Evolutionary conservation across 2,888 invertebrate genomes (phyloP), one percentile per base, ranked within the genome.

Genomic region (Myathropa florea): DNA sequence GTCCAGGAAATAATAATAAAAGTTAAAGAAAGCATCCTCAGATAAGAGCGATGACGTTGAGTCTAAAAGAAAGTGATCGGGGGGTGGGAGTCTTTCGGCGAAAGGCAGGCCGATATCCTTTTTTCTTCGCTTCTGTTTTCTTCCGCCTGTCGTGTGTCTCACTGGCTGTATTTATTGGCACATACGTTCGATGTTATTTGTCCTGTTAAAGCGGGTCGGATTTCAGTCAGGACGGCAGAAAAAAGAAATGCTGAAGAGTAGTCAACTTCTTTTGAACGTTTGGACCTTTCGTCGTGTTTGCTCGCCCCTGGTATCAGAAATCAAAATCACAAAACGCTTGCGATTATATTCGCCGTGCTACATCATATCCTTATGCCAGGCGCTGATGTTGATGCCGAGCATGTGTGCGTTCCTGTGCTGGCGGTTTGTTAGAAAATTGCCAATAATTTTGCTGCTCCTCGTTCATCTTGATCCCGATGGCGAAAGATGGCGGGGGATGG

Each of bases 251-350:
- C 33, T 46, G 39, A 76, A 23, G 30, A 76, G 24, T 30, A 60
- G 53, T 53, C 76, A 68, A 68, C 28, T 61, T 78, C 33, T 55
- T 77, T 70, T 26, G 53, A 57, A 55, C 26, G 46, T 21, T 39
- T 30, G 26, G 39, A 71, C 60, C 28, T 46, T 60, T 26, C 39
- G 30, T 67, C 46, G 46, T 73, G 24, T 14, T 57, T 46, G 36
- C 63, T 55, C 9, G 70, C 63, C 60, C 7, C 53, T n/a, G 18
- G 23, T 80, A 80, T 80, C 80, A 67, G 65, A 53, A 80, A 80
- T 80, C 72, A 80, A 72, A 80, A 80, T 80, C 80, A 67, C 72
- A 73, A 72, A 72, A 67, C 67, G 55, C 70, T 79, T 65, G 79
- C 79, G 60, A 79, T 72, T 72, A 65, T 79, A 68, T 55, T 36